Conservation (phyloP, 2,888 invertebrate genomes). For the Anarsia innoxiella region DNA sequence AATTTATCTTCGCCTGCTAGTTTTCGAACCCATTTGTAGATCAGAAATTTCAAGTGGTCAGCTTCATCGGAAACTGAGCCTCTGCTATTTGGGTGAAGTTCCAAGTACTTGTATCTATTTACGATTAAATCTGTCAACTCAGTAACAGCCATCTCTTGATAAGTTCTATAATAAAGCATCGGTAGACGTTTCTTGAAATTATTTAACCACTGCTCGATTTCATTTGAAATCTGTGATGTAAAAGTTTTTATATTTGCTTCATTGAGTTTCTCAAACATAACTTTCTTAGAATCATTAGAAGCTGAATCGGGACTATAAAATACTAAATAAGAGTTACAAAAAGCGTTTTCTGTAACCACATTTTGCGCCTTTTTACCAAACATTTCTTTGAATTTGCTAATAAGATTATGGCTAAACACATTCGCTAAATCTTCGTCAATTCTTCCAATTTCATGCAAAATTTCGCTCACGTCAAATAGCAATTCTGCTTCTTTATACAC, state of each 20-base stretch:
- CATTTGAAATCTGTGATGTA: slow-evolving; percentile 1
- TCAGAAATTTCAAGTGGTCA: slow-evolving; percentile 16
- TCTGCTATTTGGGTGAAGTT: slow-evolving; percentile 6
- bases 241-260: background rate
- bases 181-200: slow-evolving; percentile 4
- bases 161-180: slow-evolving; percentile 1
- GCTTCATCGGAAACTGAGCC: slow-evolving; percentile 11
- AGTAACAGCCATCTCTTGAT: slow-evolving; percentile 8
- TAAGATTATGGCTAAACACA: slow-evolving; percentile 11
- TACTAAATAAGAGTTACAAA: slow-evolving; percentile 6
- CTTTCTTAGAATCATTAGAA: background rate
- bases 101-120: slow-evolving; percentile 15
- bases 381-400: slow-evolving; percentile 10
- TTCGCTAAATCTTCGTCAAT: slow-evolving; percentile 10
- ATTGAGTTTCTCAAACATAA: background rate
- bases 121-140: slow-evolving; percentile 17
- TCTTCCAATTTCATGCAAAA: slow-evolving; percentile 10
- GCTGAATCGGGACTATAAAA: slow-evolving; percentile 1
- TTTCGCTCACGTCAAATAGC: slow-evolving; percentile 1
- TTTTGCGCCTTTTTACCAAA: slow-evolving; percentile 5
- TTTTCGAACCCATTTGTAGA: slow-evolving; percentile 20
- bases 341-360: too few relatives aligned
- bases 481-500: slow-evolving; percentile 1
- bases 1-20: slow-evolving; percentile 14
- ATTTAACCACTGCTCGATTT: slow-evolving; percentile 15